Percentiles rank a stretch among this genome's conserved stretches.
These are phyloP conservation scores for Rhabdomys pumilio DNA, from an alignment of 2,797 vertebrate species.

Conservation along the genomic window DNA sequence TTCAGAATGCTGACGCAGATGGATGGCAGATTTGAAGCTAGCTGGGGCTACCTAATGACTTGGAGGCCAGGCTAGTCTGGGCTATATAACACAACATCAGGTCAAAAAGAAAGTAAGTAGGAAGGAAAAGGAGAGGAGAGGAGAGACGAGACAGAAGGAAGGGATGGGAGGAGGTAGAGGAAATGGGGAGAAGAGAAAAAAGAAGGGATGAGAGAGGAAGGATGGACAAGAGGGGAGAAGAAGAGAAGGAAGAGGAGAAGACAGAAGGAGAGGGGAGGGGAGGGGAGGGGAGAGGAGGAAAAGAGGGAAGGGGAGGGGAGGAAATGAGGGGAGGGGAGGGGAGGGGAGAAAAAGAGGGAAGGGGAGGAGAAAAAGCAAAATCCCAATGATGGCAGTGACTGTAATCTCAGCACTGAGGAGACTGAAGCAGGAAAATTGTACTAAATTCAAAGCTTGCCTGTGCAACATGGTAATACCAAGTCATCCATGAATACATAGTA, in stretches of 20 bases:
- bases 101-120: background rate
- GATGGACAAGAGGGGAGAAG: too few species aligned
- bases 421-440: background rate
- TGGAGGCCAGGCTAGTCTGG: background rate
- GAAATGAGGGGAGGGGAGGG: accelerated
- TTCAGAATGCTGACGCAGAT: background rate
- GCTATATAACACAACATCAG: too few species aligned
- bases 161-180: background rate
- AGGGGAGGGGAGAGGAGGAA: accelerated
- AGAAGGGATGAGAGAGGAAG: background rate
- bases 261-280: accelerated
- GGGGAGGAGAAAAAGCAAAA: background rate
- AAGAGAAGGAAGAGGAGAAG: too few species aligned
- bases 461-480: background rate
- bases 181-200: background rate
- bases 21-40: background rate
- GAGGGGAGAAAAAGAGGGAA: accelerated
- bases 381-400: background rate
- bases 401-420: background rate
- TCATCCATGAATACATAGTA: background rate
- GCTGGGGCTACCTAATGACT: background rate
- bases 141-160: too few species aligned
- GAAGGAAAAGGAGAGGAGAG: background rate
- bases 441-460: background rate
- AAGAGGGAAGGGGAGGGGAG: background rate